Evolutionary conservation across 2,113 vertebrate genomes (phyloP).

Genomic region (Toxotes chatareus): DNA sequence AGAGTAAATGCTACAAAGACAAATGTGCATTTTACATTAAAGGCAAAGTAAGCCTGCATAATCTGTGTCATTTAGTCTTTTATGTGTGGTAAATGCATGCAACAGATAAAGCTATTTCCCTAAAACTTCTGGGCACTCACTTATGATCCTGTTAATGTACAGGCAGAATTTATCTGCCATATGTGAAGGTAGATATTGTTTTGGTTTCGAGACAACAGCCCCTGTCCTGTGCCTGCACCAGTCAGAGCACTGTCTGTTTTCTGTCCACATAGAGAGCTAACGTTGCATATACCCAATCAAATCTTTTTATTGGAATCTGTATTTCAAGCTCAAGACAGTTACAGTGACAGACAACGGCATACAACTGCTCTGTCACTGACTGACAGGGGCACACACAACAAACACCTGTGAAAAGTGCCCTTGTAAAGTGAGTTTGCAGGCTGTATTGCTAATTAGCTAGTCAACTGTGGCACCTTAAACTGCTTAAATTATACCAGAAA

Average conservation of each 20-base stretch:
- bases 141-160: not conserved
- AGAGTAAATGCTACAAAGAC: slow-evolving; percentile 36
- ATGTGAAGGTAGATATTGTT: not conserved
- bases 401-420: not conserved
- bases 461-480: not conserved
- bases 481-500: not conserved
- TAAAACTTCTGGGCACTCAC: not conserved
- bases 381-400: not conserved
- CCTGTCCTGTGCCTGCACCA: not conserved
- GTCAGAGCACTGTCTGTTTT: not conserved
- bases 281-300: not conserved
- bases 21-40: slow-evolving; percentile 44
- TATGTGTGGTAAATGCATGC: not conserved
- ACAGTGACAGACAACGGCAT: not conserved
- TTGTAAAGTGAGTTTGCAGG: not conserved
- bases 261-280: not conserved
- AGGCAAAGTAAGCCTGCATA: slow-evolving; percentile 19
- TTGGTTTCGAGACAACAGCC: not conserved
- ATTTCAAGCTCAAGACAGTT: not conserved
- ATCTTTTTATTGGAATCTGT: not conserved
- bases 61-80: slow-evolving; percentile 23
- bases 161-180: not conserved
- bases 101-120: not conserved
- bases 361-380: not conserved
- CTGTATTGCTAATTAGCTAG: not conserved